Percentiles rank a stretch among this genome's conserved stretches.
phyloP scores from a whole-genome alignment of 64 coral and sea anemone species.

The Pachyseris speciosa region DNA sequence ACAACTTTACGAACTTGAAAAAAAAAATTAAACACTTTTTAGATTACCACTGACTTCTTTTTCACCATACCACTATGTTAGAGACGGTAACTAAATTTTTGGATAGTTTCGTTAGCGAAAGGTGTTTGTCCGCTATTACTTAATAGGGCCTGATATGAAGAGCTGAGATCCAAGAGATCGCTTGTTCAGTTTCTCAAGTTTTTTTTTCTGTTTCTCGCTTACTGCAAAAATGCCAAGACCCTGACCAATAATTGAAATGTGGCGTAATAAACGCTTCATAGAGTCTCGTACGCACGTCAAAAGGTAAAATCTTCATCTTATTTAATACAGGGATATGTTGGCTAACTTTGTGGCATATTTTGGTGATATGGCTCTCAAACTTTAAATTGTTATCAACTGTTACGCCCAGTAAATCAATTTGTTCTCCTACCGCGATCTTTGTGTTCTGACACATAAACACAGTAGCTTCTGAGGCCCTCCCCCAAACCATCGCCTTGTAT shows the following conservation, averaged over 20 bases:
- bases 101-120: too few species aligned
- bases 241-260: constrained; percentile 27
- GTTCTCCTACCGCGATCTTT: constrained; percentile 1
- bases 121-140: too few species aligned
- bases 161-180: too few species aligned
- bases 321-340: constrained; percentile 37
- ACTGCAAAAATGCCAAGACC: constrained; percentile 13
- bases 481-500: constrained; percentile 41
- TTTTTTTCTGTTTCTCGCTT: too few species aligned
- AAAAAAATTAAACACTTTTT: too few species aligned
- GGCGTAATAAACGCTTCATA: neutral
- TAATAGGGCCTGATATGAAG: too few species aligned
- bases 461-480: neutral
- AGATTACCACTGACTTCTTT: too few species aligned
- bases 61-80: too few species aligned
- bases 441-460: constrained; percentile 2
- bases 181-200: too few species aligned
- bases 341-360: constrained; percentile 23
- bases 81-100: too few species aligned
- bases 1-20: too few species aligned
- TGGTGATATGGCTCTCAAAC: constrained; percentile 11
- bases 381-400: constrained; percentile 64
- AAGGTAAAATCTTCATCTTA: constrained; percentile 46
- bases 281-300: neutral
- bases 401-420: constrained; percentile 31